phyloP scores from a whole-genome alignment of 2,797 vertebrate species.

The Bovichtus variegatus region DNA sequence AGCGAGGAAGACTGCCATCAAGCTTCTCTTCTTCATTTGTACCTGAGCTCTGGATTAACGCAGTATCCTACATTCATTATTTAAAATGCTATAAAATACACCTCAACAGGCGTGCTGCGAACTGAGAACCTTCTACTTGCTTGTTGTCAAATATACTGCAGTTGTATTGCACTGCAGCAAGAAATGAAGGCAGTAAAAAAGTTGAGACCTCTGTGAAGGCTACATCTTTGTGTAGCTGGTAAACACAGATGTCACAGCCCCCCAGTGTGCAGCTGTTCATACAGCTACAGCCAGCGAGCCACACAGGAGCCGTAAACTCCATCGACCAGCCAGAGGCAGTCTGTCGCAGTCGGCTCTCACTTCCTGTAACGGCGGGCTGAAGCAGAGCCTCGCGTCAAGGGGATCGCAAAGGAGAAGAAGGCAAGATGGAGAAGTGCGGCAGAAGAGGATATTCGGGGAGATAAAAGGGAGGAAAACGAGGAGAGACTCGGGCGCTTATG shows the following conservation, averaged over 20 bases:
- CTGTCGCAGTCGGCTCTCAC: slow-evolving; percentile 36
- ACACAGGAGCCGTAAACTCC: slow-evolving; percentile 37
- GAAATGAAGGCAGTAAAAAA: slow-evolving; percentile 39
- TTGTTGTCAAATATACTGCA: slow-evolving; percentile 14
- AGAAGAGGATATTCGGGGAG: slow-evolving; percentile 27
- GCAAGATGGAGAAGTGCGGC: slow-evolving; percentile 23
- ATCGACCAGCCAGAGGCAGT: slow-evolving; percentile 34
- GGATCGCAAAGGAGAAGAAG: slow-evolving; percentile 12
- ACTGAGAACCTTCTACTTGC: slow-evolving; percentile 10
- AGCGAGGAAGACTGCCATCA: slow-evolving; percentile 3
- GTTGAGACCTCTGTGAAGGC: slow-evolving; percentile 27
- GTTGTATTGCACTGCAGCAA: slow-evolving; percentile 27
- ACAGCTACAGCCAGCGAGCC: slow-evolving; percentile 22
- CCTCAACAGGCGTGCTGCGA: not conserved
- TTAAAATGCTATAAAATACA: slow-evolving; percentile 25
- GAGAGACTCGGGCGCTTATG: slow-evolving; percentile 22
- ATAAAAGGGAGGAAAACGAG: slow-evolving; percentile 21
- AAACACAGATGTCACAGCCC: slow-evolving; percentile 56
- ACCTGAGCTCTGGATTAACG: slow-evolving; percentile 24
- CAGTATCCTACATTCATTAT: slow-evolving; percentile 19
- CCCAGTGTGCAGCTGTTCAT: slow-evolving; percentile 45
- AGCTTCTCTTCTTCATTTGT: slow-evolving; percentile 16
- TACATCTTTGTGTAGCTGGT: slow-evolving; percentile 35
- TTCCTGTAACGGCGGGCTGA: slow-evolving; percentile 40
- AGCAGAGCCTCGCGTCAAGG: slow-evolving; percentile 11